Conservation (phyloP, 2,888 invertebrate species). For the Synergus itoensis region DNA sequence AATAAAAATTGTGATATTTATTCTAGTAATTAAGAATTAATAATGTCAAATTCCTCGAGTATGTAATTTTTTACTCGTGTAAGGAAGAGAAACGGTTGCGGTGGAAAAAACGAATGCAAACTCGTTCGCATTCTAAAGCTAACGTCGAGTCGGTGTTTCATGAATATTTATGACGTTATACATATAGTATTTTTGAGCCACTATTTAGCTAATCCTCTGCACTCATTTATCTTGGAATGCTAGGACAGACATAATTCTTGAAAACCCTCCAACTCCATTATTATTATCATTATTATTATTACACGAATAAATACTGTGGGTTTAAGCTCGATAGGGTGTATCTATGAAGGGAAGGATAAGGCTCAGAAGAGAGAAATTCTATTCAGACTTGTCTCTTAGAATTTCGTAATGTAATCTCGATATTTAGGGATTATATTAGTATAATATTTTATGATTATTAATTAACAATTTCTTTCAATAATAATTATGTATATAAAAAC, state of each 20-base stretch:
- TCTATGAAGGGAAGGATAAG: slow-evolving; percentile 14
- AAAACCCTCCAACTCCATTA: slow-evolving; percentile 76
- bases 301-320: slow-evolving; percentile 75
- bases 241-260: slow-evolving; percentile 77
- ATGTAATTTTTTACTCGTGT: slow-evolving; percentile 46
- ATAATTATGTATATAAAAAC: too few relatives aligned
- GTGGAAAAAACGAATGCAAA: slow-evolving; percentile 55
- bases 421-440: background rate
- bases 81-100: slow-evolving; percentile 56
- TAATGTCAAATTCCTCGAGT: slow-evolving; percentile 48
- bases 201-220: slow-evolving; percentile 78
- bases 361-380: background rate
- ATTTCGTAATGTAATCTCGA: background rate
- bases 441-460: background rate
- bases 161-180: slow-evolving; percentile 78
- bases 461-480: too few relatives aligned
- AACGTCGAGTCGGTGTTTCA: slow-evolving; percentile 68
- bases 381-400: background rate
- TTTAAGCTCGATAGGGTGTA: slow-evolving; percentile 65
- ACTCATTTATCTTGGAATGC: slow-evolving; percentile 77
- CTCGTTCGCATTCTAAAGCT: slow-evolving; percentile 60
- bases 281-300: slow-evolving; percentile 71
- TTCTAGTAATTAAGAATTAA: slow-evolving; percentile 26
- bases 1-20: slow-evolving; percentile 43
- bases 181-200: slow-evolving; percentile 78